Evolutionary conservation across 2,113 vertebrate genomes (phyloP).

Genomic region (Chloropsis hardwickii): DNA sequence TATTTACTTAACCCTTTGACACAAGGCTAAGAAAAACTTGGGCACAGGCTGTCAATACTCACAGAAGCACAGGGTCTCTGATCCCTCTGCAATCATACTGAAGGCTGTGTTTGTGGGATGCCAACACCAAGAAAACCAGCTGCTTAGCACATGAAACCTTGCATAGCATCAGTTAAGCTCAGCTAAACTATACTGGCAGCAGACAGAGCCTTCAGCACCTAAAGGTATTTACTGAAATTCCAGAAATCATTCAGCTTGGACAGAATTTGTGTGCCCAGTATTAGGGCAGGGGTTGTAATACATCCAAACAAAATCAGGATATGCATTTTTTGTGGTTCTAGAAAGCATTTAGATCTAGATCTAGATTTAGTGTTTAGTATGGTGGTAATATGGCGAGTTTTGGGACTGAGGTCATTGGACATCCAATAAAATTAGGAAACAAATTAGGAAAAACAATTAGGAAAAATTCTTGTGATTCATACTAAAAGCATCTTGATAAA

Average conservation of each 20-base stretch:
- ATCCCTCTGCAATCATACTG: background rate
- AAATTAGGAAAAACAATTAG: background rate
- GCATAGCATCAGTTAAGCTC: background rate
- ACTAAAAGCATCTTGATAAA: background rate
- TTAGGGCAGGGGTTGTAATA: background rate
- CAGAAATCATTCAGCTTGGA: background rate
- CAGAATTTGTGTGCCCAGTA: background rate
- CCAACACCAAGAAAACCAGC: background rate
- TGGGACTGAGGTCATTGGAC: background rate
- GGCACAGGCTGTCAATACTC: rapidly evolving
- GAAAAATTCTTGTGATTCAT: background rate
- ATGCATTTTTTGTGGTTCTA: background rate
- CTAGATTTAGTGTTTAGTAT: too few relatives aligned
- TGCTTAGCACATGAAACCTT: background rate
- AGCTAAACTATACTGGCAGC: background rate
- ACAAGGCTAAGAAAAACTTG: background rate
- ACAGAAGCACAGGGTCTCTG: background rate
- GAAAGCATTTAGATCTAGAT: background rate
- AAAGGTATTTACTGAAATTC: background rate
- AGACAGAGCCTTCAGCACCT: background rate
- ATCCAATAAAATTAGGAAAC: background rate
- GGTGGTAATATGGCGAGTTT: background rate
- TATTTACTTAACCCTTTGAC: background rate
- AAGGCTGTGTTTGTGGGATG: background rate
- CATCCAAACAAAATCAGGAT: background rate